A percentile compares a stretch with the other conserved stretches of the same genome.
phyloP scores from a whole-genome alignment of 2,113 vertebrate genomes.

The Dasyurus viverrinus region DNA sequence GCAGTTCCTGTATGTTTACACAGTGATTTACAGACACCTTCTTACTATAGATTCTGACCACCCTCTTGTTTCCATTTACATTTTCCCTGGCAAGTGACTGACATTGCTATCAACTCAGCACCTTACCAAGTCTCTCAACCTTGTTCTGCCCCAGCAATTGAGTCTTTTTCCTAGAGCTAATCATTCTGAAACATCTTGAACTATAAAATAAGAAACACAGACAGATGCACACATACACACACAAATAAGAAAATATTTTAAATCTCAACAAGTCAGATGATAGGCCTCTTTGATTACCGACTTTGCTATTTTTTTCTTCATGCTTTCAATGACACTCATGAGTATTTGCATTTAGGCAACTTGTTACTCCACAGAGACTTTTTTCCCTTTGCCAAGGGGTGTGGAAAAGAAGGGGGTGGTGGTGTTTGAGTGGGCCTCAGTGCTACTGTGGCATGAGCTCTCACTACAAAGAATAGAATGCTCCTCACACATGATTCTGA shows the following conservation, averaged over 20 bases:
- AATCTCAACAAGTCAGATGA: slow-evolving; percentile 8
- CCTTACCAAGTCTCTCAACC: slow-evolving; percentile 42
- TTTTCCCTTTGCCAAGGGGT: not conserved
- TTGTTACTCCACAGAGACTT: slow-evolving; percentile 55
- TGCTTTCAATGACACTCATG: slow-evolving; percentile 41
- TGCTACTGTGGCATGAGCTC: slow-evolving; percentile 71
- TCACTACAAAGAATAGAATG: slow-evolving; percentile 76
- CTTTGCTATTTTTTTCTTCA: slow-evolving; percentile 11
- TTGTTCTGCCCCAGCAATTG: slow-evolving; percentile 24
- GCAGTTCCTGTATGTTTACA: slow-evolving; percentile 72
- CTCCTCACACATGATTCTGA: slow-evolving; percentile 74
- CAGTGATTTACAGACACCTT: slow-evolving; percentile 82
- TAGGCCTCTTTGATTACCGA: slow-evolving; percentile 20
- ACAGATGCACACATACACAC: not conserved
- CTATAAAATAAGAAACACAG: not conserved
- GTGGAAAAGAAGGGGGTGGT: not conserved
- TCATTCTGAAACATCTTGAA: slow-evolving; percentile 11
- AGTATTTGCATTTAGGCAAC: slow-evolving; percentile 41
- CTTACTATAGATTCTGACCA: slow-evolving; percentile 37
- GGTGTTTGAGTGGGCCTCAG: slow-evolving; percentile 61
- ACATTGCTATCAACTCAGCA: slow-evolving; percentile 6
- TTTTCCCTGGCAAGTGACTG: slow-evolving; percentile 33
- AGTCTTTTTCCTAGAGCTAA: slow-evolving; percentile 1
- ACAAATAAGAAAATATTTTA: slow-evolving; percentile 44
- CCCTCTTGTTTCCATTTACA: slow-evolving; percentile 41